Conservation (phyloP, 2,888 invertebrate genomes). For the Epirrita christyi region DNA sequence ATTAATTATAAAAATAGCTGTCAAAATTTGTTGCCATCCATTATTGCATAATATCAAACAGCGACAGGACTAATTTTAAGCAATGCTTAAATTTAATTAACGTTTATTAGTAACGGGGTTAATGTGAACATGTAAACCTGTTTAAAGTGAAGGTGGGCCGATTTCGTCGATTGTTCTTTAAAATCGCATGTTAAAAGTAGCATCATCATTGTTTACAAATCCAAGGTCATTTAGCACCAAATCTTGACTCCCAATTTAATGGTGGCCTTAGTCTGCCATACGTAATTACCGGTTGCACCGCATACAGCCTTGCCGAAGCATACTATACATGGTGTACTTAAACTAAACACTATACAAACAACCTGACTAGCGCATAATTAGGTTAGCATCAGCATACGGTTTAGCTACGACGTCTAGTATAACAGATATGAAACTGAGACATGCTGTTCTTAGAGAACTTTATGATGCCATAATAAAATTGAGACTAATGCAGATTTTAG, state of each 20-base stretch:
- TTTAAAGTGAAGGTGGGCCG: not conserved
- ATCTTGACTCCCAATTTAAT: slow-evolving; percentile 27
- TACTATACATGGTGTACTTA: slow-evolving; percentile 26
- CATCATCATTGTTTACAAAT: not conserved
- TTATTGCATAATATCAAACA: too few relatives aligned
- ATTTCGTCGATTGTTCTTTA: not conserved
- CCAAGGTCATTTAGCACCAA: slow-evolving; percentile 22
- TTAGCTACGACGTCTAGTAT: not conserved
- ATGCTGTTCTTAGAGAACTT: not conserved
- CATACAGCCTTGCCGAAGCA: slow-evolving; percentile 43
- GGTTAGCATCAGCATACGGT: not conserved
- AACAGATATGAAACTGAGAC: not conserved
- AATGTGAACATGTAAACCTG: too few relatives aligned
- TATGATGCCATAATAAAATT: too few relatives aligned
- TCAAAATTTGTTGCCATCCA: too few relatives aligned
- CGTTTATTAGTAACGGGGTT: too few relatives aligned
- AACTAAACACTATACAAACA: slow-evolving; percentile 5
- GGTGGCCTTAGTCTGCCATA: slow-evolving; percentile 23
- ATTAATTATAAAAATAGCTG: too few relatives aligned
- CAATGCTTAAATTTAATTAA: too few relatives aligned
- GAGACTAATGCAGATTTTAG: too few relatives aligned
- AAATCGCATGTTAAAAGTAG: not conserved
- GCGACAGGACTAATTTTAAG: too few relatives aligned
- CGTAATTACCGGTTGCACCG: slow-evolving; percentile 37
- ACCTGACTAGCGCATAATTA: not conserved